These are phyloP conservation scores for Zoroaster sp. DNA, from an alignment of 53 echinoderm and acorn worm genomes.

Conservation along the genomic window DNA sequence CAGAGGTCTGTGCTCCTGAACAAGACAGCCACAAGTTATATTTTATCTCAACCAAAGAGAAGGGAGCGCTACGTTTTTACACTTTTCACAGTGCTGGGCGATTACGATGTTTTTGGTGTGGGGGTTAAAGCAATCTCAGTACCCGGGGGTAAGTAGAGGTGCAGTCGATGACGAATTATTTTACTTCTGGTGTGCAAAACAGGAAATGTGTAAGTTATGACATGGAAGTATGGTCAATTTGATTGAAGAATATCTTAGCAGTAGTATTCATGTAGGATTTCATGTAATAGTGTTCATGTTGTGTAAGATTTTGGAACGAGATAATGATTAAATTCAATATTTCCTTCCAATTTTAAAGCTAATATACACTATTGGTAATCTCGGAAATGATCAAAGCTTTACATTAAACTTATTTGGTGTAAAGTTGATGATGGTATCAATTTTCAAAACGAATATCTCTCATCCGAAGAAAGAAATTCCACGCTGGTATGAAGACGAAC, in stretches of 20 bases:
- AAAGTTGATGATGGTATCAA: too few species aligned
- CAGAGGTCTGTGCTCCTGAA: conserved; percentile 23
- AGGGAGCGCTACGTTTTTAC: conserved; percentile 17
- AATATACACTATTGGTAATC: too few species aligned
- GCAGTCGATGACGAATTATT: not conserved
- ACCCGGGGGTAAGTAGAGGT: conserved; percentile 17
- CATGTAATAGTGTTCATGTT: not conserved
- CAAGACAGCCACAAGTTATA: conserved; percentile 16
- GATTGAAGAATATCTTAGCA: not conserved
- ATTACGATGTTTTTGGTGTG: not conserved
- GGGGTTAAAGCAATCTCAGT: conserved; percentile 11
- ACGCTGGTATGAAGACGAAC: too few species aligned
- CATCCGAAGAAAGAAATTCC: too few species aligned
- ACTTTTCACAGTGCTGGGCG: conserved; percentile 2
- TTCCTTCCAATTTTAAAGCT: too few species aligned
- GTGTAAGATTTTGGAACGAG: not conserved
- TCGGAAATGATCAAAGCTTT: too few species aligned
- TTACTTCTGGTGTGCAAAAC: not conserved
- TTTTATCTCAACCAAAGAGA: not conserved
- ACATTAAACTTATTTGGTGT: too few species aligned
- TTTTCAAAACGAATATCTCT: too few species aligned
- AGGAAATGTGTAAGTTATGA: not conserved
- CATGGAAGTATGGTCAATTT: not conserved
- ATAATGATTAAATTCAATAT: too few species aligned
- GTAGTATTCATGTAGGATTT: too few species aligned